These are phyloP conservation scores for Drosophila bocki DNA, from an alignment of 1,140 invertebrate species.

Conservation along the genomic window DNA sequence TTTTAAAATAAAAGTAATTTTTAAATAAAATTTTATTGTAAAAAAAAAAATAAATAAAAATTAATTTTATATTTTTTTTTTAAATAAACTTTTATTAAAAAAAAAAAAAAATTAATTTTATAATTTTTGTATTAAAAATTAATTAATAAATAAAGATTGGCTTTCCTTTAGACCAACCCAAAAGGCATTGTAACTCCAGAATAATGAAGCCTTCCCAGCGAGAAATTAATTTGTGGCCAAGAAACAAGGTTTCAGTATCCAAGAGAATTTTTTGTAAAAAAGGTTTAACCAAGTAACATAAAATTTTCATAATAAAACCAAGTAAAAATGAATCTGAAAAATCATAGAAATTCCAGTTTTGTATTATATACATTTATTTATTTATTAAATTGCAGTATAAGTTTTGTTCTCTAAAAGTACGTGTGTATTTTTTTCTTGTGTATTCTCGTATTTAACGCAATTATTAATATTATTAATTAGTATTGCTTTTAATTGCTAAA, in stretches of 20 bases:
- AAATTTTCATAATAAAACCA: background rate
- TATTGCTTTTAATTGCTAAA: conserved; percentile 70
- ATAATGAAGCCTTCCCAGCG: background rate
- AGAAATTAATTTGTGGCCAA: background rate
- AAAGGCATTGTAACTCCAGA: too few species aligned
- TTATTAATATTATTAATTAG: conserved; percentile 24
- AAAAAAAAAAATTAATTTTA: too few species aligned
- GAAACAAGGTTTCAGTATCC: conserved; percentile 6
- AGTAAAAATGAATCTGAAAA: background rate
- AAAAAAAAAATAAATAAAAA: too few species aligned
- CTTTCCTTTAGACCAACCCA: too few species aligned
- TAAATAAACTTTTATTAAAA: too few species aligned
- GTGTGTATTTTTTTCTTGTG: conserved; percentile 27
- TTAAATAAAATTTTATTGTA: too few species aligned
- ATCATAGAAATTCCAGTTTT: conserved; percentile 13
- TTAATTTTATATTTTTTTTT: too few species aligned
- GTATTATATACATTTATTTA: conserved; percentile 75
- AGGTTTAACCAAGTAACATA: background rate
- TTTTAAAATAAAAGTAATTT: too few species aligned
- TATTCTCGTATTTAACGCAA: conserved; percentile 34
- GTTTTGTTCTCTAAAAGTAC: conserved; percentile 52
- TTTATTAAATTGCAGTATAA: conserved; percentile 61
- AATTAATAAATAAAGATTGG: too few species aligned
- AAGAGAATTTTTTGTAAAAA: background rate
- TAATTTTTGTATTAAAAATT: too few species aligned